Percentiles rank a stretch among this genome's conserved stretches.
Conservation (phyloP, 2,888 invertebrate genomes). For the Tethea ocularis region DNA sequence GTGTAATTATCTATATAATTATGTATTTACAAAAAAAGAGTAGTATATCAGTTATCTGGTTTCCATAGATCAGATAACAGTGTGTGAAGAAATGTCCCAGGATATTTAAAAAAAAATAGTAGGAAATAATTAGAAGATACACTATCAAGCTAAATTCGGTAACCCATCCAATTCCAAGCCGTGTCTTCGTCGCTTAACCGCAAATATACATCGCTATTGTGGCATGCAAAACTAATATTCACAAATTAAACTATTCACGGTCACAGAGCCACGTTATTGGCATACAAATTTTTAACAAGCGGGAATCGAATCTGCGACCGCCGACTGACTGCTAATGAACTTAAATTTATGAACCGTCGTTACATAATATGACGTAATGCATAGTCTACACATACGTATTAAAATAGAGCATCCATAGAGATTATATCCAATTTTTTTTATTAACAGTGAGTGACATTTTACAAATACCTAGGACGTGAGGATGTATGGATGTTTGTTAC, state of each 20-base stretch:
- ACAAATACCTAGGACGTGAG: too few species aligned
- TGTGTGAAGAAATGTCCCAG: too few species aligned
- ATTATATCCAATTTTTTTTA: too few species aligned
- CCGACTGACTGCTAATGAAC: slow-evolving; percentile 62
- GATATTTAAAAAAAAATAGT: too few species aligned
- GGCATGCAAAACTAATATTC: slow-evolving; percentile 29
- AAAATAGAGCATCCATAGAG: slow-evolving; percentile 15
- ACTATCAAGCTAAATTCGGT: neutral
- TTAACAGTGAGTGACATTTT: too few species aligned
- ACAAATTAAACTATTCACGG: slow-evolving; percentile 56
- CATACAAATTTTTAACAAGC: slow-evolving; percentile 52
- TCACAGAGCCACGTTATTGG: slow-evolving; percentile 37
- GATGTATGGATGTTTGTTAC: too few species aligned
- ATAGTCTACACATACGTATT: slow-evolving; percentile 13
- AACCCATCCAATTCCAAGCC: neutral
- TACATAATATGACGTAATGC: slow-evolving; percentile 56
- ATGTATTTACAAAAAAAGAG: too few species aligned
- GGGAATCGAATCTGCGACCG: slow-evolving; percentile 49
- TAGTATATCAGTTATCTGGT: too few species aligned
- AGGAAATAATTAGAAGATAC: too few species aligned
- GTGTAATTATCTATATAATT: too few species aligned
- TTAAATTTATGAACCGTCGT: slow-evolving; percentile 51
- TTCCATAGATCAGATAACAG: too few species aligned
- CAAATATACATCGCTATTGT: neutral
- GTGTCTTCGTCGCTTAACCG: neutral